A percentile compares a stretch with the other conserved stretches of the same genome.
Evolutionary conservation across 2,113 vertebrate genomes (phyloP).

Genomic region (Myotis lucifugus): DNA sequence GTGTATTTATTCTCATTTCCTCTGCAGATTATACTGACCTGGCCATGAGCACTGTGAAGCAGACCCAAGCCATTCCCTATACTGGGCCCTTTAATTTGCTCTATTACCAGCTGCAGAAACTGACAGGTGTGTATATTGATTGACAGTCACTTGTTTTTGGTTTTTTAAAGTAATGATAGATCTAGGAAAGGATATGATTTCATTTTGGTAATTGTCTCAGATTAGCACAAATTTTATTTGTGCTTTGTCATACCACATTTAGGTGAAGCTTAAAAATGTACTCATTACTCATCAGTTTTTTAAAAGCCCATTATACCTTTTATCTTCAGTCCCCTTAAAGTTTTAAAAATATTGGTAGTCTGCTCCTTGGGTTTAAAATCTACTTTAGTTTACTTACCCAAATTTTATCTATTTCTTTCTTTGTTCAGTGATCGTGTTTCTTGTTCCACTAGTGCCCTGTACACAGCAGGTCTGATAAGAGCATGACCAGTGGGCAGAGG

Average conservation of each 20-base stretch:
- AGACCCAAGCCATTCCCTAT: constrained; percentile 95
- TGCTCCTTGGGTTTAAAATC: constrained; percentile 18
- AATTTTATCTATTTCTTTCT: not conserved
- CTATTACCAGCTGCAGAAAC: constrained; percentile 91
- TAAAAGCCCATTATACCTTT: not conserved
- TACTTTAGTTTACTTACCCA: not conserved
- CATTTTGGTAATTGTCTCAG: not conserved
- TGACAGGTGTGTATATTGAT: constrained; percentile 87
- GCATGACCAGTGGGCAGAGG: not conserved
- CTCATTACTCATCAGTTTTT: not conserved
- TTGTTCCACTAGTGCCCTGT: not conserved
- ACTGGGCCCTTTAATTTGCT: constrained; percentile 93
- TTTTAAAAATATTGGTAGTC: not conserved
- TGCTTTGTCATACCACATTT: not conserved
- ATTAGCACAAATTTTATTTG: not conserved
- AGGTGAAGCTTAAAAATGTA: not conserved
- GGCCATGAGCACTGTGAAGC: constrained; percentile 95
- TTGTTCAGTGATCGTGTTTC: not conserved
- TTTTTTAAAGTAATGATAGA: not conserved
- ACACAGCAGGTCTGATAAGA: not conserved
- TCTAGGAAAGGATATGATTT: not conserved
- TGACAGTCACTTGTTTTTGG: not conserved
- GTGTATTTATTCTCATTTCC: not conserved
- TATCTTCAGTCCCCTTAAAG: not conserved
- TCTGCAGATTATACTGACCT: constrained; percentile 95